Conservation (phyloP, 1,140 invertebrate species). For the Nephila pilipes region DNA sequence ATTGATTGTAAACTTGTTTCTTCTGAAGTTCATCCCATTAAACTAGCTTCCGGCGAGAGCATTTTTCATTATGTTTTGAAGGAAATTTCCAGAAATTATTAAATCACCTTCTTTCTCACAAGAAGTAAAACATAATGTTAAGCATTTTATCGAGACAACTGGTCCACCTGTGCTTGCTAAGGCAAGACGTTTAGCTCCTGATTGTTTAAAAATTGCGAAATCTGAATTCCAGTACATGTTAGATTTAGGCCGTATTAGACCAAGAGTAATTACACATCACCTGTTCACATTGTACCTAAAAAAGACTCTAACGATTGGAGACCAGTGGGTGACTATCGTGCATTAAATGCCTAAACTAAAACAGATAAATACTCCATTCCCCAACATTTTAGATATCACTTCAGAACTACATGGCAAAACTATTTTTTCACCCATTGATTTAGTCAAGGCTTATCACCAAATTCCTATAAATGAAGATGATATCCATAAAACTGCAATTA, state of each 20-base stretch:
- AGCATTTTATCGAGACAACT: no score
- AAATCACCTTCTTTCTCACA: no score
- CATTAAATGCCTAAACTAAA: slow-evolving; percentile 69
- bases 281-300: slow-evolving; percentile 57
- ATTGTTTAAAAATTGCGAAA: no score
- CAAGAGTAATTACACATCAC: background rate
- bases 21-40: slow-evolving; percentile 40
- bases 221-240: no score
- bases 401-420: slow-evolving; percentile 41
- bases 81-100: no score
- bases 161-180: no score
- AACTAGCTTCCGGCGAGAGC: no score
- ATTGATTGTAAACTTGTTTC: background rate
- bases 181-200: no score
- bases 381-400: slow-evolving; percentile 66
- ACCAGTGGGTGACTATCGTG: slow-evolving; percentile 69
- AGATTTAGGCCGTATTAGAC: no score
- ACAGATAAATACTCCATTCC: slow-evolving; percentile 73
- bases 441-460: slow-evolving; percentile 74
- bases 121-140: no score
- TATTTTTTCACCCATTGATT: slow-evolving; percentile 54
- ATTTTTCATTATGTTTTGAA: no score
- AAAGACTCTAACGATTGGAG: slow-evolving; percentile 62
- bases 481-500: slow-evolving; percentile 71
- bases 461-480: slow-evolving; percentile 66